A percentile compares a stretch with the other conserved stretches of the same genome.
These are phyloP conservation scores for Nestor notabilis DNA, from an alignment of 2,113 vertebrate species.

Conservation along the genomic window DNA sequence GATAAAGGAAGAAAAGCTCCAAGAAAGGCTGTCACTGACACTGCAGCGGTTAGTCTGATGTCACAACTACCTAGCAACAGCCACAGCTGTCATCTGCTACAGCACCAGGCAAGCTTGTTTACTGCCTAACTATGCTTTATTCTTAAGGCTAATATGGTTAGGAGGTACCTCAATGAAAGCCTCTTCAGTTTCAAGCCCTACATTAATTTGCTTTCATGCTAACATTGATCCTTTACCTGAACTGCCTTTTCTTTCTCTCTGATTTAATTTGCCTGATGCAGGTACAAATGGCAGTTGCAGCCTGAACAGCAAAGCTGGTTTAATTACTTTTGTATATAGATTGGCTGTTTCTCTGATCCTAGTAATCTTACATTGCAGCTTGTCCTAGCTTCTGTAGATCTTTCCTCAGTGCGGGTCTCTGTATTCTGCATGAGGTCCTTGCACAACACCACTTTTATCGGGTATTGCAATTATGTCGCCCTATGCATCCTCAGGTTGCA, in stretches of 20 bases:
- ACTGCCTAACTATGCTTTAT: neutral
- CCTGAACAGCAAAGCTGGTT: neutral
- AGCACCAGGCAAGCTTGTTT: neutral
- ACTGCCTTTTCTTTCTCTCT: neutral
- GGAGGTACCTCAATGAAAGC: neutral
- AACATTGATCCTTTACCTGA: neutral
- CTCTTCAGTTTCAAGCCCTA: neutral
- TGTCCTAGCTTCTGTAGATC: neutral
- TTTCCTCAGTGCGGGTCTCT: neutral
- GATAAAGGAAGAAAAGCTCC: neutral
- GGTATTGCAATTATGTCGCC: neutral
- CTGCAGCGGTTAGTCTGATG: neutral
- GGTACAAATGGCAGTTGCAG: neutral
- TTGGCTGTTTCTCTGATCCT: neutral
- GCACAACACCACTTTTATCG: neutral
- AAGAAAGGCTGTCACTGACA: neutral
- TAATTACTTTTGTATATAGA: neutral
- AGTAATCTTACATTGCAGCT: neutral
- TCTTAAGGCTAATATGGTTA: neutral
- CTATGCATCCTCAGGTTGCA: neutral
- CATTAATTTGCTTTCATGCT: neutral
- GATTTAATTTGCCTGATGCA: neutral
- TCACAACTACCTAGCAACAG: neutral
- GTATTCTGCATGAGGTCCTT: neutral
- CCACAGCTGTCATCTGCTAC: neutral